Percentiles rank a stretch among this genome's conserved stretches.
These are phyloP conservation scores for Amblyteles armatorius DNA, from an alignment of 2,888 invertebrate genomes.

Conservation along the genomic window DNA sequence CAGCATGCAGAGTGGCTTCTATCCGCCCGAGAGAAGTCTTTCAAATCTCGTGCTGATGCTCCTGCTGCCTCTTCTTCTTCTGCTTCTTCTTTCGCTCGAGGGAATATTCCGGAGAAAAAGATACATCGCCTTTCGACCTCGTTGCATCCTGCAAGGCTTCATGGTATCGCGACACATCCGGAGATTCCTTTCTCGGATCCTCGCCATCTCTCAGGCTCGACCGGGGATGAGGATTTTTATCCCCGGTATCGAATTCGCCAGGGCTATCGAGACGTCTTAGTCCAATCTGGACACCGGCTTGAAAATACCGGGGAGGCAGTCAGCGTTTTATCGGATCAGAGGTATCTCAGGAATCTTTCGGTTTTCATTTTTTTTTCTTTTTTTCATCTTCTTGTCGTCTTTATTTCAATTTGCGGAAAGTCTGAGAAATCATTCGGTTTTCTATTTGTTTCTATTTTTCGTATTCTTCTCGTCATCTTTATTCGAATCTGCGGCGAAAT, in stretches of 20 bases:
- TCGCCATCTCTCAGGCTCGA: slow-evolving; percentile 6
- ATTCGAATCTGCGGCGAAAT: not conserved
- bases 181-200: slow-evolving; percentile 25
- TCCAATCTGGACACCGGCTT: not conserved
- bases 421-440: too few species aligned
- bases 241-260: slow-evolving; percentile 6
- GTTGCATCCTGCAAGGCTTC: slow-evolving; percentile 59
- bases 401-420: too few species aligned
- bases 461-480: not conserved
- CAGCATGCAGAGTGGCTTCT: slow-evolving; percentile 63
- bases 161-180: slow-evolving; percentile 35
- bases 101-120: slow-evolving; percentile 39
- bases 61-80: not conserved
- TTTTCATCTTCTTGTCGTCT: too few species aligned
- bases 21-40: slow-evolving; percentile 63
- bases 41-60: slow-evolving; percentile 54
- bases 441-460: too few species aligned
- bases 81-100: slow-evolving; percentile 2
- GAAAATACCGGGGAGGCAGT: not conserved
- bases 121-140: slow-evolving; percentile 16
- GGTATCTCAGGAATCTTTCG: not conserved
- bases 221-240: not conserved
- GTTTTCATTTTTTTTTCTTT: not conserved
- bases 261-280: not conserved
- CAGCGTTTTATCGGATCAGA: not conserved